phyloP scores from a whole-genome alignment of 2,113 vertebrate genomes.

The Limanda limanda region DNA sequence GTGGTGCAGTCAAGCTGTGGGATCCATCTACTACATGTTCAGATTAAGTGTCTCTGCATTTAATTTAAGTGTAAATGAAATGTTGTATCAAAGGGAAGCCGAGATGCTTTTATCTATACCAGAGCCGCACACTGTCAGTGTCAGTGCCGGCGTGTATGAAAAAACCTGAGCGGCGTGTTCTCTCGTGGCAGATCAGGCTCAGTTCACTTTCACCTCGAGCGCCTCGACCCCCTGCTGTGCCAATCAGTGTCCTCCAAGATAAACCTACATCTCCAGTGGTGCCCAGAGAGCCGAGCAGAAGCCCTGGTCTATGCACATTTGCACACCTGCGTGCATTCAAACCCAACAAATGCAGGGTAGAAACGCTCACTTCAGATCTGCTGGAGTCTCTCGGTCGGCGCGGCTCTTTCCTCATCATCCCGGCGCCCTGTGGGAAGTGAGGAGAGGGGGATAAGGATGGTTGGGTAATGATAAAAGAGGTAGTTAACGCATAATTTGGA shows the following conservation, averaged over 20 bases:
- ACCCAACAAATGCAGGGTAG: conserved; percentile 31
- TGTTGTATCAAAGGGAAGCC: conserved; percentile 40
- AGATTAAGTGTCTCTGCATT: conserved; percentile 39
- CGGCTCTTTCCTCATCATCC: conserved; percentile 51
- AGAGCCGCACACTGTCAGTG: conserved; percentile 7
- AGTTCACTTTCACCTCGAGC: conserved; percentile 72
- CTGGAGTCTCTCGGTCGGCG: conserved; percentile 33
- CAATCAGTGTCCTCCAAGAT: conserved; percentile 73
- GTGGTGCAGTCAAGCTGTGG: conserved; percentile 34
- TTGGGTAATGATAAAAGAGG: conserved; percentile 72
- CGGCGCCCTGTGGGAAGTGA: conserved; percentile 42
- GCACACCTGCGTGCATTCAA: conserved; percentile 47
- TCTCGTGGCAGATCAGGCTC: conserved; percentile 49
- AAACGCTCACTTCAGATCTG: conserved; percentile 16
- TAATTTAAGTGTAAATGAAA: conserved; percentile 57
- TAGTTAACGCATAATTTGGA: conserved; percentile 64
- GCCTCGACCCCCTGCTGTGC: conserved; percentile 66
- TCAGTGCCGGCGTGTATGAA: background rate
- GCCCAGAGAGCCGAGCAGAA: conserved; percentile 47
- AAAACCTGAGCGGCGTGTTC: background rate
- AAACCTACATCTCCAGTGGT: conserved; percentile 59
- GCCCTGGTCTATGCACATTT: conserved; percentile 26
- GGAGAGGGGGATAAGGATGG: conserved; percentile 58
- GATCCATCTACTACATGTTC: conserved; percentile 14
- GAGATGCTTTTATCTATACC: conserved; percentile 44